Evolutionary conservation across 2,797 vertebrate species (phyloP), one percentile per base, ranked within the genome.

Genomic region (Muraenolepis orangiensis): DNA sequence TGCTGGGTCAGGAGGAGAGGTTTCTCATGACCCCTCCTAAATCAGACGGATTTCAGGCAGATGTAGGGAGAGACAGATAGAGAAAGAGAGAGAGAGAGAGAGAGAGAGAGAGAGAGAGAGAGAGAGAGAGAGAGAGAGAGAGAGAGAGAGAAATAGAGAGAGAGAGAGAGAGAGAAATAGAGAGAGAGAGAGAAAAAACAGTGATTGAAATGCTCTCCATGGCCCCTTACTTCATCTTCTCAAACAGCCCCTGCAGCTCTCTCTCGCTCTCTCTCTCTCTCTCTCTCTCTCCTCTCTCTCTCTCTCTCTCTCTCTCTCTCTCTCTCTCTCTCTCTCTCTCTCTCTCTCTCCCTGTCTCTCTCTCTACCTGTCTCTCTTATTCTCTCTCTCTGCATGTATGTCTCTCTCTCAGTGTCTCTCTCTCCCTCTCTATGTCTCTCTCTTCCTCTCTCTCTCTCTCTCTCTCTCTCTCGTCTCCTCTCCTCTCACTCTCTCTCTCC

Each of bases 191-290:
- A 51, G 67, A 31, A 66, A 12, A 46, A 26, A 23, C 78, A 72
- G 87, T 92, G 93, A 94, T 94, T 93, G 91, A 92, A 91, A 92
- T 90, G 88, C 89, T 87, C 82, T 76, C 84, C 82, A 1, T 78
- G 72, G 79, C 73, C 73, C 20, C 73, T 82, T 78, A 84, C 78
- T 82, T 89, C 90, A 82, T 89, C 86, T 80, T 75, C 83, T 85
- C 82, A 85, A 88, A 88, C 78, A 75, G 85, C 87, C 87, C 46
- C 1, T 51, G 72, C 81, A 80, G 84, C 81, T 84, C 83, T 72
- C 80, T 73, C 80, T 46, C 40, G 16, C 40, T 46, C 14, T 46
- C 40, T 16, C 16, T 4, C 40, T 16, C 16, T 4, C 16, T 16
- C 40, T 46, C 32, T 7, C 40, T 18, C 40, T 46, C 40, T 46